A percentile compares a stretch with the other conserved stretches of the same genome.
Conservation (phyloP, 2,888 invertebrate genomes). For the Aromia moschata region DNA sequence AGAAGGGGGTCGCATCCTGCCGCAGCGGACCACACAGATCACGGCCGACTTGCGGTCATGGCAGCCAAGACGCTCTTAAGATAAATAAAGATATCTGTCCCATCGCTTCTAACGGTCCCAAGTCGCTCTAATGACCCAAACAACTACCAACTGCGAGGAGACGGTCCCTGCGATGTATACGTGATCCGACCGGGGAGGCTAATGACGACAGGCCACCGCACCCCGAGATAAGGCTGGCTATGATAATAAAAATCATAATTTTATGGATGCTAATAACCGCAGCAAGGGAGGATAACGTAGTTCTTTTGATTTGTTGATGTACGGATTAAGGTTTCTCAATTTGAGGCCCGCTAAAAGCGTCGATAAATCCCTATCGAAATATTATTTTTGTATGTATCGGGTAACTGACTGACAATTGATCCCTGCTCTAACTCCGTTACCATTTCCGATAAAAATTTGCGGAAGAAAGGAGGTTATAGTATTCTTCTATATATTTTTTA, state of each 20-base stretch:
- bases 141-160: slow-evolving; percentile 59
- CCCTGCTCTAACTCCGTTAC: too few relatives aligned
- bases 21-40: slow-evolving; percentile 59
- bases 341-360: not conserved
- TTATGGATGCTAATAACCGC: slow-evolving; percentile 34
- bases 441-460: too few relatives aligned
- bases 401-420: too few relatives aligned
- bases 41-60: slow-evolving; percentile 59
- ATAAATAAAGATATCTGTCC: slow-evolving; percentile 63
- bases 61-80: slow-evolving; percentile 60
- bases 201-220: slow-evolving; percentile 43
- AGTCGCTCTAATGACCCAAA: slow-evolving; percentile 62
- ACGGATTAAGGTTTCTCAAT: slow-evolving; percentile 13
- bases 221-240: slow-evolving; percentile 36
- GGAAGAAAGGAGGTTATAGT: too few relatives aligned
- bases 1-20: slow-evolving; percentile 47
- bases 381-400: too few relatives aligned
- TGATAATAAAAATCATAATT: slow-evolving; percentile 43
- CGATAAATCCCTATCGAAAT: slow-evolving; percentile 15
- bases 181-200: slow-evolving; percentile 49
- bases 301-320: slow-evolving; percentile 27
- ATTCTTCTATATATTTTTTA: too few relatives aligned
- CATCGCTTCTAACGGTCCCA: slow-evolving; percentile 53
- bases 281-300: slow-evolving; percentile 21
- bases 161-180: slow-evolving; percentile 53